Percentiles rank a stretch among this genome's conserved stretches.
phyloP scores from a whole-genome alignment of 2,113 vertebrate species.

The Burhinus bistriatus region DNA sequence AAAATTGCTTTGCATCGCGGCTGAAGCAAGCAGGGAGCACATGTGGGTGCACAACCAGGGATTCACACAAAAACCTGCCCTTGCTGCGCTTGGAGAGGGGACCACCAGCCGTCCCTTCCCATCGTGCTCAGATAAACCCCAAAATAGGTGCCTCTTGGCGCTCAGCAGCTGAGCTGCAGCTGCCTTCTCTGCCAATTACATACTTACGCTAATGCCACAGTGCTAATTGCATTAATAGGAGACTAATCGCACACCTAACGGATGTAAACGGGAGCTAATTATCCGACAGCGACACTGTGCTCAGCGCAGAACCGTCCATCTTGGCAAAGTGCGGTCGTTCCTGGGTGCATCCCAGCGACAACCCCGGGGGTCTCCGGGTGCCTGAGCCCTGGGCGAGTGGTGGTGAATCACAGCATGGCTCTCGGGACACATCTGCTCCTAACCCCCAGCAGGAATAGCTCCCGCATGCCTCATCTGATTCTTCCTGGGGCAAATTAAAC shows the following conservation, averaged over 20 bases:
- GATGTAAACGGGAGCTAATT: neutral
- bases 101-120: neutral
- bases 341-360: accelerated
- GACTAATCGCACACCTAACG: neutral
- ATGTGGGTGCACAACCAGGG: neutral
- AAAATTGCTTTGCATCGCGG: neutral
- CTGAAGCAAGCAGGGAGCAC: neutral
- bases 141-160: accelerated
- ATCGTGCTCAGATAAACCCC: neutral
- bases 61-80: neutral
- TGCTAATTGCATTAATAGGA: slow-evolving; percentile 32
- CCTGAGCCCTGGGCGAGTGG: accelerated
- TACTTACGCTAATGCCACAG: neutral
- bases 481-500: neutral
- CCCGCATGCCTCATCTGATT: neutral
- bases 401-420: neutral
- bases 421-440: neutral
- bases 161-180: neutral
- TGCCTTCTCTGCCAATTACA: neutral
- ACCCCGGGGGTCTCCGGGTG: accelerated
- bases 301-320: accelerated
- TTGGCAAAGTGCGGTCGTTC: accelerated
- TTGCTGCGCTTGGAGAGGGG: neutral
- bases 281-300: neutral
- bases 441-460: neutral